Percentiles rank a stretch among this genome's conserved stretches.
Conservation (phyloP, 2,797 vertebrate genomes). For the Chromobotia macracanthus region DNA sequence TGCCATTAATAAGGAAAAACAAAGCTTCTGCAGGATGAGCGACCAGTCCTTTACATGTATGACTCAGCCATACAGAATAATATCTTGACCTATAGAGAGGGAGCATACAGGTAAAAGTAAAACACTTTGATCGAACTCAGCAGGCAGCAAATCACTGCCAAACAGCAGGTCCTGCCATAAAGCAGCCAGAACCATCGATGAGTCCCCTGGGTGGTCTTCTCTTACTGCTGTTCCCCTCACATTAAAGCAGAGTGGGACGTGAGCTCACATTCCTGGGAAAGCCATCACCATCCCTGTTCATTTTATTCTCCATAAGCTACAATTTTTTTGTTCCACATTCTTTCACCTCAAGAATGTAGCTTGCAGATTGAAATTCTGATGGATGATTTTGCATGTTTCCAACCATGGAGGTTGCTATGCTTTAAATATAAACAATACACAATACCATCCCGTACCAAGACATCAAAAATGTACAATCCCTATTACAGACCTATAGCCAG, state of each 20-base stretch:
- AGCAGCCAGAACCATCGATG: conserved; percentile 37
- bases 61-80: not conserved
- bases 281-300: conserved; percentile 70
- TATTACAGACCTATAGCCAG: too few relatives aligned
- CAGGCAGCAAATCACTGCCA: not conserved
- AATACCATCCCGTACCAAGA: too few relatives aligned
- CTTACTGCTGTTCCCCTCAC: conserved; percentile 54
- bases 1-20: not conserved
- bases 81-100: not conserved
- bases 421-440: too few relatives aligned
- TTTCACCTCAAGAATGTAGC: conserved; percentile 8
- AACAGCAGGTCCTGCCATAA: conserved; percentile 51
- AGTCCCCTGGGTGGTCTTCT: conserved; percentile 57
- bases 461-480: too few relatives aligned
- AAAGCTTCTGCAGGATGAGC: not conserved
- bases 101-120: not conserved
- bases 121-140: not conserved
- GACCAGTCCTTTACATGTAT: not conserved
- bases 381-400: not conserved
- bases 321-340: conserved; percentile 47
- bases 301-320: conserved; percentile 73
- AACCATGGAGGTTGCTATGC: not conserved
- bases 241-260: conserved; percentile 2
- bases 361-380: not conserved
- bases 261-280: conserved; percentile 30